phyloP scores from a whole-genome alignment of 2,797 vertebrate species.

The Selene dorsalis region DNA sequence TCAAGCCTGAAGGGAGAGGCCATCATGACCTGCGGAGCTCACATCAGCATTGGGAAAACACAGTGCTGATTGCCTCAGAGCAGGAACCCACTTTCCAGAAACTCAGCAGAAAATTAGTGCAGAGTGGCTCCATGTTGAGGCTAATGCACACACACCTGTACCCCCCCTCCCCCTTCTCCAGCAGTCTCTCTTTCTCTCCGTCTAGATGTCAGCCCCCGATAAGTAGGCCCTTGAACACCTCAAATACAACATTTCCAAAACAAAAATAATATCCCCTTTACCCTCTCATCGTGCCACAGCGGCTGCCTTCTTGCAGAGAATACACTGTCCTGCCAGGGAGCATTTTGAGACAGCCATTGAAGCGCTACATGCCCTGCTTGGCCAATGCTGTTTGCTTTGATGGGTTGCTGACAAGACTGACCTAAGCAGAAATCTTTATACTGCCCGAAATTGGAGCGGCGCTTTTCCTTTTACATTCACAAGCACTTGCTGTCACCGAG shows the following conservation, averaged over 20 bases:
- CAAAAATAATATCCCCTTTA: slow-evolving; percentile 42
- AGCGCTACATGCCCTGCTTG: slow-evolving; percentile 57
- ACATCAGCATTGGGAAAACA: slow-evolving; percentile 64
- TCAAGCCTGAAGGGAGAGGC: slow-evolving; percentile 44
- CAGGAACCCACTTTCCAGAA: slow-evolving; percentile 71
- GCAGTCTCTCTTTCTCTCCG: slow-evolving; percentile 22
- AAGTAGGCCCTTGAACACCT: slow-evolving; percentile 57
- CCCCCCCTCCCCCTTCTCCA: slow-evolving; percentile 19
- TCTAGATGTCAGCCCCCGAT: slow-evolving; percentile 43
- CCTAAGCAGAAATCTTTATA: slow-evolving; percentile 62
- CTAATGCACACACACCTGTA: slow-evolving; percentile 70
- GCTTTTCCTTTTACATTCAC: slow-evolving; percentile 59
- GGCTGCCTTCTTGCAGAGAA: slow-evolving; percentile 57
- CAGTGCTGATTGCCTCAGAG: slow-evolving; percentile 60
- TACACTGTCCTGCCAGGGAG: slow-evolving; percentile 64
- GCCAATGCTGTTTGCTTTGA: slow-evolving; percentile 64
- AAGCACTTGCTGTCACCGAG: slow-evolving; percentile 61
- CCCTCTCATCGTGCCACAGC: slow-evolving; percentile 60
- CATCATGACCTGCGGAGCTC: slow-evolving; percentile 58
- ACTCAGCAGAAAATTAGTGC: slow-evolving; percentile 76
- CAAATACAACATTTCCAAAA: slow-evolving; percentile 55
- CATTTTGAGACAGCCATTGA: slow-evolving; percentile 61
- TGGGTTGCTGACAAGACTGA: slow-evolving; percentile 73
- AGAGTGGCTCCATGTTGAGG: slow-evolving; percentile 49
- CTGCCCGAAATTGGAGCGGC: slow-evolving; percentile 50